Evolutionary conservation across 35 echinoderm and acorn worm genomes (phyloP).

Genomic region (Chiridota heheva): DNA sequence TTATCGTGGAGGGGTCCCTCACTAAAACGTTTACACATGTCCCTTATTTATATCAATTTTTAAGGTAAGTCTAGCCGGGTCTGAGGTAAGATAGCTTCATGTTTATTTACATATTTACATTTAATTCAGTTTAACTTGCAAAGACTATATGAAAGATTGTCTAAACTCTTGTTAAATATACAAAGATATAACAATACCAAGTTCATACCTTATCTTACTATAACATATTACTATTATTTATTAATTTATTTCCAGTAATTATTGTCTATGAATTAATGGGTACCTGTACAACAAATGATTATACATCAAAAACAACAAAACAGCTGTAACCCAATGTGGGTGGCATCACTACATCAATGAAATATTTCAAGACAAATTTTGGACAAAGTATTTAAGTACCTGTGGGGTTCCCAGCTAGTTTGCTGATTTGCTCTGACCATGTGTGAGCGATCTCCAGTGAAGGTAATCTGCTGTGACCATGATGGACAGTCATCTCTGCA

Average conservation of each 20-base stretch:
- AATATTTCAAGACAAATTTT: background rate
- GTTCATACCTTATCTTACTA: too few relatives aligned
- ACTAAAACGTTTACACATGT: too few relatives aligned
- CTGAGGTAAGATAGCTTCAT: too few relatives aligned
- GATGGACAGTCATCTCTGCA: background rate
- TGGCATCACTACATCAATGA: background rate
- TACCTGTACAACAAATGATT: background rate
- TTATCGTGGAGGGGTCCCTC: too few relatives aligned
- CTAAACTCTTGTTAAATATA: too few relatives aligned
- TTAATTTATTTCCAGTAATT: background rate
- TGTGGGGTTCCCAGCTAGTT: slow-evolving; percentile 22
- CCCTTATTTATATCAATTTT: too few relatives aligned
- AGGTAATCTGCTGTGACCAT: slow-evolving; percentile 1
- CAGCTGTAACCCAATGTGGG: background rate
- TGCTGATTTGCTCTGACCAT: slow-evolving; percentile 44
- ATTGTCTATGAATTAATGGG: background rate
- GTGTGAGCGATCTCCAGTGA: too few relatives aligned
- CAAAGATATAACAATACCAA: too few relatives aligned
- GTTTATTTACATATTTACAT: too few relatives aligned
- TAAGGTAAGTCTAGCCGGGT: too few relatives aligned
- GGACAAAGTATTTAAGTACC: background rate
- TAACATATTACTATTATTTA: background rate
- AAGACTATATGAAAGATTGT: too few relatives aligned
- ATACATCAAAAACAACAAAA: background rate
- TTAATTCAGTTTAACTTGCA: too few relatives aligned